Conservation (phyloP, 2,113 vertebrate genomes). For the Calyptommatus sinebrachiatus region DNA sequence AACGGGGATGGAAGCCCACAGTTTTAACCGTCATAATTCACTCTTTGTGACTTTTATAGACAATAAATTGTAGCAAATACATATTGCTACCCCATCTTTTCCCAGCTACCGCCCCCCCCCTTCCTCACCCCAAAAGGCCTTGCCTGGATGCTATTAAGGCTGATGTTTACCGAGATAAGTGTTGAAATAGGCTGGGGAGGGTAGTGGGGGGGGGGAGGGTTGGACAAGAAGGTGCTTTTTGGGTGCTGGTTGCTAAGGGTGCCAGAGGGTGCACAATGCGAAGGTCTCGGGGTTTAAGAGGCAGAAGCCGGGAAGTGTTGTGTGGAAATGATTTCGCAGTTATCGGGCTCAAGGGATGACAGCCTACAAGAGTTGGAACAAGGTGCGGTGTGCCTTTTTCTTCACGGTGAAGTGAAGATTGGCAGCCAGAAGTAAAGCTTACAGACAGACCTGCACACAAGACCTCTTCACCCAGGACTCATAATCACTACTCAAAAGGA, state of each 20-base stretch:
- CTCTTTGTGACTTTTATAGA: conserved; percentile 79
- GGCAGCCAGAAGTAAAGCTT: conserved; percentile 98
- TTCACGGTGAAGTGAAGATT: conserved; percentile 90
- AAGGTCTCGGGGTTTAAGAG: conserved; percentile 80
- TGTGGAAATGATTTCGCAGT: conserved; percentile 91
- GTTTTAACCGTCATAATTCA: conserved; percentile 77
- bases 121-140: conserved; percentile 59
- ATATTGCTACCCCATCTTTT: conserved; percentile 55
- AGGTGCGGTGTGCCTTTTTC: conserved; percentile 84
- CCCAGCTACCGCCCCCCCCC: background rate
- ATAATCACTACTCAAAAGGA: conserved; percentile 99
- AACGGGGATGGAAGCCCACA: conserved; percentile 70
- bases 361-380: conserved; percentile 90
- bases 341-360: conserved; percentile 91
- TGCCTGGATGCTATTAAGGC: conserved; percentile 75
- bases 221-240: conserved; percentile 59
- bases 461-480: conserved; percentile 98
- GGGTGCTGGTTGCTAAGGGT: conserved; percentile 68
- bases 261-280: conserved; percentile 64
- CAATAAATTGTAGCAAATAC: conserved; percentile 80
- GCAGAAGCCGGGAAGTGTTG: conserved; percentile 85
- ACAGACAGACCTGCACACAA: conserved; percentile 92
- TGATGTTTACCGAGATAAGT: conserved; percentile 78
- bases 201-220: conserved; percentile 40
- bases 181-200: conserved; percentile 66